These are phyloP conservation scores for Menidia beryllina DNA, from an alignment of 2,113 vertebrate genomes.

Conservation along the genomic window DNA sequence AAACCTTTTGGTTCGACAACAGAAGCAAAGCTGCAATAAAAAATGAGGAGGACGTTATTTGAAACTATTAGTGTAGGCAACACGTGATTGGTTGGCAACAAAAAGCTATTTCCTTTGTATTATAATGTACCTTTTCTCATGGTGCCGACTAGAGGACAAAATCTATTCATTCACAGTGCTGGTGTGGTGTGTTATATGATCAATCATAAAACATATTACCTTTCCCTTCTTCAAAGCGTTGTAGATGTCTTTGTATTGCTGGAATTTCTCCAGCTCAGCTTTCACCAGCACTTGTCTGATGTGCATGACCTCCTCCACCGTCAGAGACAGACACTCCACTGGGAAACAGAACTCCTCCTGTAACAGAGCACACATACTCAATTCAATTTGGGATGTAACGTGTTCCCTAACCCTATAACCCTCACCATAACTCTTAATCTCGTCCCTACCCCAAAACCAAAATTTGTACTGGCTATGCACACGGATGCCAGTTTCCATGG, in stretches of 20 bases:
- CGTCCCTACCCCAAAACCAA: neutral
- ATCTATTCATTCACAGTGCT: neutral
- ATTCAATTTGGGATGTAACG: too few relatives aligned
- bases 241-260: conserved; percentile 98
- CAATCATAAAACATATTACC: conserved; percentile 75
- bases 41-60: neutral
- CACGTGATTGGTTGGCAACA: neutral
- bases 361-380: conserved; percentile 35
- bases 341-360: conserved; percentile 99
- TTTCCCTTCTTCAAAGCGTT: conserved; percentile 99
- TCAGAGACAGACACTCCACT: conserved; percentile 94
- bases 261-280: conserved; percentile 98
- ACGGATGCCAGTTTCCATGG: conserved; percentile 8
- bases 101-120: neutral
- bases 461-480: too few relatives aligned
- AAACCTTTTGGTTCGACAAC: conserved; percentile 96
- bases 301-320: conserved; percentile 98
- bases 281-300: conserved; percentile 98
- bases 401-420: neutral
- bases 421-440: neutral
- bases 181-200: neutral
- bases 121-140: neutral
- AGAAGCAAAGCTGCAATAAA: conserved; percentile 92
- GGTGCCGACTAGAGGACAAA: neutral
- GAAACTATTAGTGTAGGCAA: neutral